Conservation (phyloP, 2,113 vertebrate species). For the Coptodon bakossiorum region DNA sequence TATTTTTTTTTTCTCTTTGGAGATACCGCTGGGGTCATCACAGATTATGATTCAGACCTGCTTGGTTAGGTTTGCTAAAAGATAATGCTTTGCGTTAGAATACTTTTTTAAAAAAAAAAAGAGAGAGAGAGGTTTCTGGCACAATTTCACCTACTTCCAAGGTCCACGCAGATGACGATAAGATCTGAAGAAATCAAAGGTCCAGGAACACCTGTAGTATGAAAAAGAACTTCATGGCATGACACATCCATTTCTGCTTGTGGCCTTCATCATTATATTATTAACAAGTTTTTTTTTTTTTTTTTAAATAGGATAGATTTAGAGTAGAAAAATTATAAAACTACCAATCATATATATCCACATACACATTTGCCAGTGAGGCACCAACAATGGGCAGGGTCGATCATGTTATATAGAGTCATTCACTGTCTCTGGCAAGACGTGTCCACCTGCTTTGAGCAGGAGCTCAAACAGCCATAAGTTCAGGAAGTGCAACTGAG, state of each 20-base stretch:
- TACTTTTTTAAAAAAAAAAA: background rate
- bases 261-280: background rate
- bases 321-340: background rate
- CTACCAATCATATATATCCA: background rate
- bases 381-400: background rate
- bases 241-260: background rate
- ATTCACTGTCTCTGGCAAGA: background rate
- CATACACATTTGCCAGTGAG: background rate
- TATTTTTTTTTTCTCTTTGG: background rate
- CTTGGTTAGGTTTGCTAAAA: background rate
- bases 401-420: background rate
- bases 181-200: background rate
- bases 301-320: background rate
- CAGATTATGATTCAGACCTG: background rate
- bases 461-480: background rate
- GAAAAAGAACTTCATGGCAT: background rate
- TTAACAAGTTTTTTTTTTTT: background rate
- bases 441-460: background rate
- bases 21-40: background rate
- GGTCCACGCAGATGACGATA: background rate
- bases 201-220: background rate
- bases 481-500: background rate
- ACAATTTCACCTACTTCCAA: background rate
- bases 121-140: background rate
- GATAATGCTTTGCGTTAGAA: background rate